Conservation (phyloP, 2,113 vertebrate genomes). For the Siphamia tubifer region DNA sequence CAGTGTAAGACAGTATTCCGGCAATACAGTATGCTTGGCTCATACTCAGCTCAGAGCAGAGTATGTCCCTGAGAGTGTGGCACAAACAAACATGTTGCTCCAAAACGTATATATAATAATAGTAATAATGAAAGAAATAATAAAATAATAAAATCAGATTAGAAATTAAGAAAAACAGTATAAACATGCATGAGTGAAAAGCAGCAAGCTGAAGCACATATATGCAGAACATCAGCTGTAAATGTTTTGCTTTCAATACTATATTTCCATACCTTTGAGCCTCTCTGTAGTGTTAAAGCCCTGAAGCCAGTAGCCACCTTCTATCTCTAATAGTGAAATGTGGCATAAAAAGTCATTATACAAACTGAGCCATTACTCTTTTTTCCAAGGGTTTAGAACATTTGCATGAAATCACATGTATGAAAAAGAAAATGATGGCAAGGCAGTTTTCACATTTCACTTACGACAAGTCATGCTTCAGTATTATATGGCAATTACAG, state of each 20-base stretch:
- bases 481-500: slow-evolving; percentile 74
- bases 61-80: too few relatives aligned
- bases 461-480: slow-evolving; percentile 68
- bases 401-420: slow-evolving; percentile 74
- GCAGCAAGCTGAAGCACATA: too few relatives aligned
- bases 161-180: too few relatives aligned
- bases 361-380: slow-evolving; percentile 54
- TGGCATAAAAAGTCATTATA: slow-evolving; percentile 70
- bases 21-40: too few relatives aligned
- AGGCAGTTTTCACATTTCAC: slow-evolving; percentile 71
- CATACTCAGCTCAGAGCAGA: too few relatives aligned
- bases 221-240: slow-evolving; percentile 1
- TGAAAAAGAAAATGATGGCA: slow-evolving; percentile 67
- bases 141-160: too few relatives aligned
- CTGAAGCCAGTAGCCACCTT: slow-evolving; percentile 14
- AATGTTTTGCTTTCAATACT: neutral
- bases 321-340: slow-evolving; percentile 53
- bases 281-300: neutral
- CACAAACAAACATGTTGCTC: too few relatives aligned
- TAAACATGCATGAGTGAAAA: too few relatives aligned
- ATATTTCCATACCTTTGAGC: slow-evolving; percentile 5
- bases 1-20: too few relatives aligned
- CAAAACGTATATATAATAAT: too few relatives aligned
- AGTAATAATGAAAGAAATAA: too few relatives aligned
- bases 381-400: slow-evolving; percentile 57